phyloP scores from a whole-genome alignment of 92 coral and sea anemone genomes.

The Palythoa grandiflora region DNA sequence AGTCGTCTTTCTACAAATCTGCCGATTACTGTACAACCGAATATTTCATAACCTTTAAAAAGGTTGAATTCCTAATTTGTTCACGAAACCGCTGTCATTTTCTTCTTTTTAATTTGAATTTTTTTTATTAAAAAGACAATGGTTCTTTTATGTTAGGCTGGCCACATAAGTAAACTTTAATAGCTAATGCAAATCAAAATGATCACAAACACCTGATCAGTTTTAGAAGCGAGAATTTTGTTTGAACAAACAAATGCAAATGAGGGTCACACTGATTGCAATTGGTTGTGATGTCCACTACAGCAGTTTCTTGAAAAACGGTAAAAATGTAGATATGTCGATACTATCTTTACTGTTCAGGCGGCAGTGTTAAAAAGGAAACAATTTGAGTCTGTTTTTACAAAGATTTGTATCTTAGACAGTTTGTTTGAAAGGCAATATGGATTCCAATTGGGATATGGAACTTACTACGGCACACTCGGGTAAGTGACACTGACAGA shows the following conservation, averaged over 20 bases:
- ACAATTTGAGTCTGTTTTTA: not conserved
- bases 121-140: constrained; percentile 49
- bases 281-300: not conserved
- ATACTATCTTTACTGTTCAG: not conserved
- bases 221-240: constrained; percentile 1
- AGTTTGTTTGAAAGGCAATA: not conserved
- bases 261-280: not conserved
- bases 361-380: not conserved
- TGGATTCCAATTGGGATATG: constrained; percentile 1
- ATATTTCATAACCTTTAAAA: constrained; percentile 18
- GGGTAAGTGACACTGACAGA: constrained; percentile 25
- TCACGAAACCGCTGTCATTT: constrained; percentile 14
- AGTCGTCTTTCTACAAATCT: not conserved
- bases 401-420: not conserved
- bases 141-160: constrained; percentile 44
- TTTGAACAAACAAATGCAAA: constrained; percentile 29
- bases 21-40: constrained; percentile 1
- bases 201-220: constrained; percentile 13
- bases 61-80: constrained; percentile 1
- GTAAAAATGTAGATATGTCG: not conserved
- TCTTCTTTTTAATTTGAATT: not conserved
- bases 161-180: constrained; percentile 60
- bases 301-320: not conserved
- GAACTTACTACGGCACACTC: not conserved
- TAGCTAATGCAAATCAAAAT: constrained; percentile 36